Percentiles rank a stretch among this genome's conserved stretches.
phyloP scores from a whole-genome alignment of 2,888 invertebrate species.

The Buathra laborator region DNA sequence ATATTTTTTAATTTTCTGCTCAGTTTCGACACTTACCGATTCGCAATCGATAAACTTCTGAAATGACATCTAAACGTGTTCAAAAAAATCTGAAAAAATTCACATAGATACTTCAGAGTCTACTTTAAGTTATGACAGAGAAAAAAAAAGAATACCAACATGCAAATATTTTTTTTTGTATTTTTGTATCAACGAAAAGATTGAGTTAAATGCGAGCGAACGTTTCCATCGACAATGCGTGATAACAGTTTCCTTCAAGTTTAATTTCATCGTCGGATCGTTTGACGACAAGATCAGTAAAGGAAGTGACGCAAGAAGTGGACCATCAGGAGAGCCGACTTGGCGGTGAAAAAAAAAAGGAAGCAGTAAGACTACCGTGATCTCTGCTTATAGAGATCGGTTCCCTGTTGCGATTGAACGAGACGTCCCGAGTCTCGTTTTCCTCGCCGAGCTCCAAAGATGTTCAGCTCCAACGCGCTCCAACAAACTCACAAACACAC shows the following conservation, averaged over 20 bases:
- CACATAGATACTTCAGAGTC: not conserved
- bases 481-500: no score
- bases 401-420: slow-evolving; percentile 35
- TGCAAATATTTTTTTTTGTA: no score
- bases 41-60: no score
- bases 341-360: not conserved
- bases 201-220: not conserved
- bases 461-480: not conserved
- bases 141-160: no score
- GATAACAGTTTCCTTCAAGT: not conserved
- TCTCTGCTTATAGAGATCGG: slow-evolving; percentile 25
- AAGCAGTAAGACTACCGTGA: slow-evolving; percentile 33
- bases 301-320: slow-evolving; percentile 43
- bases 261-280: slow-evolving; percentile 19
- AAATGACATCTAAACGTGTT: not conserved
- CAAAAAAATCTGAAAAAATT: not conserved
- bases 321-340: slow-evolving; percentile 7
- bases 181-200: not conserved
- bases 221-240: not conserved
- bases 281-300: slow-evolving; percentile 36
- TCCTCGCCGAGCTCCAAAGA: slow-evolving; percentile 13
- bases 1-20: not conserved
- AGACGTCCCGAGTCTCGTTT: slow-evolving; percentile 25
- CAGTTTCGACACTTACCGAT: not conserved
- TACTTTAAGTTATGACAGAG: not conserved